Percentiles rank a stretch among this genome's conserved stretches.
These are phyloP conservation scores for Cossypha dichroa DNA, from an alignment of 2,797 vertebrate genomes.

Conservation along the genomic window DNA sequence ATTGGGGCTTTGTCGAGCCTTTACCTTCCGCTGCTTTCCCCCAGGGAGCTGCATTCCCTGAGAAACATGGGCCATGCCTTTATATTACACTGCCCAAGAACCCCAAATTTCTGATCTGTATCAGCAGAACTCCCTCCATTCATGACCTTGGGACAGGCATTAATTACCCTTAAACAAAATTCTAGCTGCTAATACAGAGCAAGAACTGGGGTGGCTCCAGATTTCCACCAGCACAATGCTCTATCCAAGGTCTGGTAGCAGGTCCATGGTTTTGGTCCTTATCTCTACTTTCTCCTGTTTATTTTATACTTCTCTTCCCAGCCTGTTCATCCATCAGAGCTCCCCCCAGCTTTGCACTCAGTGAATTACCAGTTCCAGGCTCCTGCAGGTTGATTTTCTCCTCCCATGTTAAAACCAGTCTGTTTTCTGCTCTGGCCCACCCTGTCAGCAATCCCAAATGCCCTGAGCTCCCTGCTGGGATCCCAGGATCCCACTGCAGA, in stretches of 20 bases:
- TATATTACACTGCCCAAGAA: background rate
- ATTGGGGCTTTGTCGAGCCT: background rate
- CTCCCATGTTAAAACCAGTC: background rate
- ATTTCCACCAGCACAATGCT: background rate
- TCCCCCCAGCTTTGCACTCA: background rate
- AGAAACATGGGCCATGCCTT: accelerated
- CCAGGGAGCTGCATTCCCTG: background rate
- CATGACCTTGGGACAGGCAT: accelerated
- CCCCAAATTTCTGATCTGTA: background rate
- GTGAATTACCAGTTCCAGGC: background rate
- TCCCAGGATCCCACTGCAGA: background rate
- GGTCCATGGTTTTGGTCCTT: accelerated
- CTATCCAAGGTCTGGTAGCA: background rate
- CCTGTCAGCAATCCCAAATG: background rate
- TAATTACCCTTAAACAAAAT: background rate
- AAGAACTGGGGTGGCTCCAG: background rate
- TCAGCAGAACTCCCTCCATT: background rate
- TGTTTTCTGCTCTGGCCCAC: background rate
- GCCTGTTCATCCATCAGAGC: background rate
- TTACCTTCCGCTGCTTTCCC: background rate
- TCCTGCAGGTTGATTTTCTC: accelerated
- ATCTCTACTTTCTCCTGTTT: background rate
- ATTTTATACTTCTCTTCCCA: background rate
- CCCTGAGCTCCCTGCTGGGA: background rate
- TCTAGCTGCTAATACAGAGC: background rate